phyloP scores from a whole-genome alignment of 2,888 invertebrate species.

The Poecilus cupreus region DNA sequence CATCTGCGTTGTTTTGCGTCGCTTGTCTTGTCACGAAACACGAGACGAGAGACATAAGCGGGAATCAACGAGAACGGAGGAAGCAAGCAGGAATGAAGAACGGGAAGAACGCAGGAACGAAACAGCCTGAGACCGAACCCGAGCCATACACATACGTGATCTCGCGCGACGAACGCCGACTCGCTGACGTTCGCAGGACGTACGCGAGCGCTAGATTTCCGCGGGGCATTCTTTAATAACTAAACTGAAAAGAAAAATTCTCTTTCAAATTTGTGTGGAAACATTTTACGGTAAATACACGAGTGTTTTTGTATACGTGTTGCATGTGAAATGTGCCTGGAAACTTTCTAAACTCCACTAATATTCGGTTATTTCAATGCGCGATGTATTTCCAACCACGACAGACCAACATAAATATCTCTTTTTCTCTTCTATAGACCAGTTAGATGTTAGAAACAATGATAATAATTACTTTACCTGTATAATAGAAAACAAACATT shows the following conservation, averaged over 20 bases:
- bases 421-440: too few relatives aligned
- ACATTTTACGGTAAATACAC: slow-evolving; percentile 50
- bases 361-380: slow-evolving; percentile 8
- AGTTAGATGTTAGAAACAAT: too few relatives aligned
- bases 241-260: slow-evolving; percentile 48
- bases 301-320: slow-evolving; percentile 39
- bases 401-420: neutral
- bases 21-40: slow-evolving; percentile 32
- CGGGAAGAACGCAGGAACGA: neutral
- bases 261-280: slow-evolving; percentile 56
- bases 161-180: neutral
- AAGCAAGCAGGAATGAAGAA: slow-evolving; percentile 5
- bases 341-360: slow-evolving; percentile 30
- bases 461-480: too few relatives aligned
- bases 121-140: neutral
- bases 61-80: neutral
- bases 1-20: slow-evolving; percentile 38
- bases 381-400: neutral
- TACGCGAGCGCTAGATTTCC: slow-evolving; percentile 46
- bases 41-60: neutral
- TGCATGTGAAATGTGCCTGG: slow-evolving; percentile 7
- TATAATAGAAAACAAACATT: too few relatives aligned
- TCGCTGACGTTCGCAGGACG: neutral
- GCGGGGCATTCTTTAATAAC: slow-evolving; percentile 58
- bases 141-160: slow-evolving; percentile 20